Percentiles rank a stretch among this genome's conserved stretches.
Evolutionary conservation across 2,113 vertebrate genomes (phyloP).

Genomic region (Willisornis vidua): DNA sequence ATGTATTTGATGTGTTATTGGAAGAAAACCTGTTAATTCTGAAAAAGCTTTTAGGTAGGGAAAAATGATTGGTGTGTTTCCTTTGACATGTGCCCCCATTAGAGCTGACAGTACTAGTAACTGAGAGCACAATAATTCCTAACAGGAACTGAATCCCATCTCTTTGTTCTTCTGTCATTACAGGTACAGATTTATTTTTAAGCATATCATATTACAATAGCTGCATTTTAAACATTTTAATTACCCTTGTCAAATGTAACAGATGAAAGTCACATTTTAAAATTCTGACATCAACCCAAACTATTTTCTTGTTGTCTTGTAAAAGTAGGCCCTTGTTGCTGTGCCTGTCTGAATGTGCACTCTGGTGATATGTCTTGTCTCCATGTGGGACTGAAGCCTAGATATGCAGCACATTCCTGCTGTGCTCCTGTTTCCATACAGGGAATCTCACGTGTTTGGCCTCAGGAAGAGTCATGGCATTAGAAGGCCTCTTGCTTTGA

Average conservation of each 20-base stretch:
- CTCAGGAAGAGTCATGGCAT: background rate
- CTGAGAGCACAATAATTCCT: background rate
- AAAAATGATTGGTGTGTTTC: background rate
- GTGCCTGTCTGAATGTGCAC: background rate
- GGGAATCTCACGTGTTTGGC: background rate
- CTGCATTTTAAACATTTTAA: background rate
- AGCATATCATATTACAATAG: background rate
- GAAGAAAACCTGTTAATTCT: slow-evolving; percentile 72
- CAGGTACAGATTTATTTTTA: background rate
- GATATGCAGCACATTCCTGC: background rate
- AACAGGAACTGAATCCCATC: background rate
- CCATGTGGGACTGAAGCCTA: background rate
- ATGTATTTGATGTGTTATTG: slow-evolving; percentile 58
- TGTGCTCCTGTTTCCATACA: background rate
- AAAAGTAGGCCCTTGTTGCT: background rate
- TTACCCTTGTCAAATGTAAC: background rate
- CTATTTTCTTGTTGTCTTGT: background rate
- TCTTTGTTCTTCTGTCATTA: background rate
- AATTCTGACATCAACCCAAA: background rate
- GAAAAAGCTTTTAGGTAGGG: slow-evolving; percentile 72
- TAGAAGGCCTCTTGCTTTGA: background rate
- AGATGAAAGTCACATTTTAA: background rate
- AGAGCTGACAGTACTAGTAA: background rate
- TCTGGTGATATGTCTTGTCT: background rate
- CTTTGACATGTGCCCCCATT: background rate